A percentile compares a stretch with the other conserved stretches of the same genome.
Evolutionary conservation across 1,140 invertebrate species (phyloP).

Genomic region (Planococcus citri): DNA sequence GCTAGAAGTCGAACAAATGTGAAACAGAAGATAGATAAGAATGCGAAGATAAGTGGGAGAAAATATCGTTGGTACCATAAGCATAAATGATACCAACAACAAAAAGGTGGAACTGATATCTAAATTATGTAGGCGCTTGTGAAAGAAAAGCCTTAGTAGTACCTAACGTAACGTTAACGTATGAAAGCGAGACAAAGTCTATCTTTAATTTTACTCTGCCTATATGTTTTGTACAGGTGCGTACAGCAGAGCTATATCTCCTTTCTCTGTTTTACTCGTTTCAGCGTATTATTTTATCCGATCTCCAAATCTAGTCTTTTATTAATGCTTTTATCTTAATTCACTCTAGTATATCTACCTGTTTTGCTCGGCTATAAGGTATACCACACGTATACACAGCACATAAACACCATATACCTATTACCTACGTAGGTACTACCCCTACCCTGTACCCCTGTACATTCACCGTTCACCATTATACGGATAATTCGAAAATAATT

Average conservation of each 20-base stretch:
- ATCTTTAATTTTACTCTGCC: not conserved
- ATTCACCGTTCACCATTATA: not conserved
- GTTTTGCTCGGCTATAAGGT: not conserved
- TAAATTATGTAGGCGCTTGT: not conserved
- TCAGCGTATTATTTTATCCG: not conserved
- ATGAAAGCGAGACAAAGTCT: not conserved
- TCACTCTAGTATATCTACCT: not conserved
- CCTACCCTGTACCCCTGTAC: too few species aligned
- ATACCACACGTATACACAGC: not conserved
- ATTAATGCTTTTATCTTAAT: not conserved
- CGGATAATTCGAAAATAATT: conserved; percentile 7
- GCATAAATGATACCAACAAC: not conserved
- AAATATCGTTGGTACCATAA: too few species aligned
- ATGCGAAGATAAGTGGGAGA: too few species aligned
- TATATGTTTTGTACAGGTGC: too few species aligned
- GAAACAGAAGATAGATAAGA: too few species aligned
- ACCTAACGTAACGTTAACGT: too few species aligned
- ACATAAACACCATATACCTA: too few species aligned
- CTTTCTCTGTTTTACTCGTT: not conserved
- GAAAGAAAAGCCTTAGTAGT: not conserved
- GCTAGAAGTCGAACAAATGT: too few species aligned
- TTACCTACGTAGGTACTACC: too few species aligned
- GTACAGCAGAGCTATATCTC: too few species aligned
- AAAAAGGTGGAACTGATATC: conserved; percentile 1
- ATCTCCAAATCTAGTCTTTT: not conserved